Evolutionary conservation across 2,888 invertebrate genomes (phyloP).

Genomic region (Stenodema calcarata): DNA sequence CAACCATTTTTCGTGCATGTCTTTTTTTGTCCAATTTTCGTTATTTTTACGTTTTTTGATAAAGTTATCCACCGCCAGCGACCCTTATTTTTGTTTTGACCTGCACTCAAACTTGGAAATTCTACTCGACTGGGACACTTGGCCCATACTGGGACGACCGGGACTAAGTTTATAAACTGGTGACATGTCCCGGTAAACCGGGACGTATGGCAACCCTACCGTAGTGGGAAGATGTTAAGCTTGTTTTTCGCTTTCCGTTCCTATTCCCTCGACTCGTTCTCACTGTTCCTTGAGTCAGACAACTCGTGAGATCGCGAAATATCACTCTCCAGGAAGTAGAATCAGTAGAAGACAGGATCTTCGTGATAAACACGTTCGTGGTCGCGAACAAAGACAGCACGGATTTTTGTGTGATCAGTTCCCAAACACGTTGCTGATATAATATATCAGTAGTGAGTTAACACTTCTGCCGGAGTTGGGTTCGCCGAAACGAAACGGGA

Average conservation of each 20-base stretch:
- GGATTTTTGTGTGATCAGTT: neutral
- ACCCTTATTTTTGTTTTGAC: too few relatives aligned
- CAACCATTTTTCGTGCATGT: too few relatives aligned
- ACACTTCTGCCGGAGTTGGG: neutral
- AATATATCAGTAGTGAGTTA: neutral
- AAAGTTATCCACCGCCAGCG: too few relatives aligned
- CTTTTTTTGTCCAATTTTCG: too few relatives aligned
- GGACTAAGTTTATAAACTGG: too few relatives aligned
- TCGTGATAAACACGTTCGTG: neutral
- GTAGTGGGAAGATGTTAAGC: neutral
- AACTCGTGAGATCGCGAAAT: conserved; percentile 18
- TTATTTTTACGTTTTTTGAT: too few relatives aligned
- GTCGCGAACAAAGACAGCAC: neutral
- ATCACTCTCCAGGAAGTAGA: conserved; percentile 19
- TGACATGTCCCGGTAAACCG: too few relatives aligned
- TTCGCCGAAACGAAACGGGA: neutral
- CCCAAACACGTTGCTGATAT: neutral
- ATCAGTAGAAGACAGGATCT: neutral
- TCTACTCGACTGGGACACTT: too few relatives aligned
- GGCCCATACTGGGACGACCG: too few relatives aligned
- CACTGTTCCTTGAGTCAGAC: neutral
- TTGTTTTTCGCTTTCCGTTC: neutral
- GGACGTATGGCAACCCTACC: too few relatives aligned
- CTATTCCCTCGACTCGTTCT: conserved; percentile 1
- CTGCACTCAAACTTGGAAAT: too few relatives aligned